phyloP scores from a whole-genome alignment of 2,888 invertebrate genomes.

The Morpho helenor region DNA sequence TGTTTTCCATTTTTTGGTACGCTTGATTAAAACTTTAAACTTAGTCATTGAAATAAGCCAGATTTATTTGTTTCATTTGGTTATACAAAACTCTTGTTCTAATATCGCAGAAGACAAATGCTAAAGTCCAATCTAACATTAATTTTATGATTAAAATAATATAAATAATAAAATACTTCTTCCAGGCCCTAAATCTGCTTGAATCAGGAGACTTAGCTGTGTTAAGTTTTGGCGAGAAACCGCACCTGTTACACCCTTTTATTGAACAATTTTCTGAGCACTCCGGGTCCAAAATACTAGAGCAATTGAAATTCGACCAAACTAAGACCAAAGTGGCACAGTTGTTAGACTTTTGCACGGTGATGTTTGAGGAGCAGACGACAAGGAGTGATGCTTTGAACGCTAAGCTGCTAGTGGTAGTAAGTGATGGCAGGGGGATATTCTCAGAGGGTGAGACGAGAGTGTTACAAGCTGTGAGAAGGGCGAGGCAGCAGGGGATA shows the following conservation, averaged over 20 bases:
- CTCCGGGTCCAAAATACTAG: constrained; percentile 90
- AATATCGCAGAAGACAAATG: too few species aligned
- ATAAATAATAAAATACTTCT: background rate
- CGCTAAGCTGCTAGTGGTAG: constrained; percentile 92
- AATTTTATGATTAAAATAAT: background rate
- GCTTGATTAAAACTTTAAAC: too few species aligned
- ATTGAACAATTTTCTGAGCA: constrained; percentile 92
- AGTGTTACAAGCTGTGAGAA: constrained; percentile 87
- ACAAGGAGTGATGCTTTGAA: constrained; percentile 77
- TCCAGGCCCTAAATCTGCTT: constrained; percentile 90
- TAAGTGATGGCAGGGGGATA: constrained; percentile 97
- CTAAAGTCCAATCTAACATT: too few species aligned
- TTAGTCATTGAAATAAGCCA: too few species aligned
- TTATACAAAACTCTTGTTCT: too few species aligned
- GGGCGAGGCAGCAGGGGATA: constrained; percentile 89
- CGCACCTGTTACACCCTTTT: constrained; percentile 92
- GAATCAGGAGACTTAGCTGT: constrained; percentile 97
- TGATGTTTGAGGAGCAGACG: constrained; percentile 69
- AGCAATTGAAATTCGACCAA: constrained; percentile 92
- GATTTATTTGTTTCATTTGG: too few species aligned
- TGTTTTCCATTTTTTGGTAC: too few species aligned
- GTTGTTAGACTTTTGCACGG: constrained; percentile 88
- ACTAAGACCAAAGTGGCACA: constrained; percentile 92
- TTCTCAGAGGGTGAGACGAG: constrained; percentile 91
- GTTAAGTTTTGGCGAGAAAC: constrained; percentile 92